Percentiles rank a stretch among this genome's conserved stretches.
These are phyloP conservation scores for Brachyalestes nurse DNA, from an alignment of 2,797 vertebrate species.

Conservation along the genomic window DNA sequence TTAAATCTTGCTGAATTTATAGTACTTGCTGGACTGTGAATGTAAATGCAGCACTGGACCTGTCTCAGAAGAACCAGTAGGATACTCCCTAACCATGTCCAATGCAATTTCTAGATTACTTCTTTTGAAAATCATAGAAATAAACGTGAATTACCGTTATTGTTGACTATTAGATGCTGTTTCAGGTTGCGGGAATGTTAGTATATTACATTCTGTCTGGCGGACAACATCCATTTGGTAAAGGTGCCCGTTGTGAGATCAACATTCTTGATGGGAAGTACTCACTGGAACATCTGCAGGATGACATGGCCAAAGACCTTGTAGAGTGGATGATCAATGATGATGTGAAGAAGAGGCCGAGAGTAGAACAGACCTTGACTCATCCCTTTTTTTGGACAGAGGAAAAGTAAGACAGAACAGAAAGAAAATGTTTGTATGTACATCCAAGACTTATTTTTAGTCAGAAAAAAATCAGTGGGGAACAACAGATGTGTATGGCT, in stretches of 20 bases:
- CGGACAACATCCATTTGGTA: conserved; percentile 70
- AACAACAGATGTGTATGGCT: too few relatives aligned
- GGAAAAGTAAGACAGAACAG: conserved; percentile 48
- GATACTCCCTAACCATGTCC: too few relatives aligned
- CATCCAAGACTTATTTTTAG: too few relatives aligned
- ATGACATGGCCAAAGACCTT: conserved; percentile 67
- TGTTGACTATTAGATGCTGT: neutral
- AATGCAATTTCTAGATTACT: neutral
- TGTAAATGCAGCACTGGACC: too few relatives aligned
- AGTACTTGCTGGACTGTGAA: too few relatives aligned
- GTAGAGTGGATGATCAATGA: conserved; percentile 67
- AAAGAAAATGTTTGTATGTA: too few relatives aligned
- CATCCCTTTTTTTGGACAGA: conserved; percentile 71
- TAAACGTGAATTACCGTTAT: neutral
- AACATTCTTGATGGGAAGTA: conserved; percentile 61
- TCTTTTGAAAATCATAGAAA: neutral
- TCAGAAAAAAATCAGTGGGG: too few relatives aligned
- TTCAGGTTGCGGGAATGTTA: conserved; percentile 75
- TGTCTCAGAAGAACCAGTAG: too few relatives aligned
- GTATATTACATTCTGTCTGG: conserved; percentile 71
- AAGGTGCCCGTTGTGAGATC: neutral
- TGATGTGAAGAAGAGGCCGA: conserved; percentile 63
- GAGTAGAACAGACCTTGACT: conserved; percentile 61
- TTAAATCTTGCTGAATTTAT: too few relatives aligned
- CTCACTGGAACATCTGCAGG: conserved; percentile 61